These are phyloP conservation scores for Apotomis betuletana DNA, from an alignment of 2,888 invertebrate genomes.

Conservation along the genomic window DNA sequence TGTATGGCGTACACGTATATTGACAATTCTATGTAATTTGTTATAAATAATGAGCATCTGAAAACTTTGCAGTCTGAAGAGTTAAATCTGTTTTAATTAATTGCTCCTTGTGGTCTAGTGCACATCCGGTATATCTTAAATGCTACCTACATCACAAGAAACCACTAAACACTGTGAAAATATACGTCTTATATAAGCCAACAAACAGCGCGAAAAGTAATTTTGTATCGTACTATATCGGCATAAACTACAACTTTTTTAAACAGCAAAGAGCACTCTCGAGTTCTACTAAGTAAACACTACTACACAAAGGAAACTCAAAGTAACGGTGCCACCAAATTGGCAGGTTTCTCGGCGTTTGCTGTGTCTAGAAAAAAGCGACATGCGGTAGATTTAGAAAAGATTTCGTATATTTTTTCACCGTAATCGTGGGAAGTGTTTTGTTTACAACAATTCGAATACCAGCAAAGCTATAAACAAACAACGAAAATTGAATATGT, in stretches of 20 bases:
- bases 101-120: too few relatives aligned
- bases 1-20: too few relatives aligned
- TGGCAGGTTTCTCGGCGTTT: conserved; percentile 38
- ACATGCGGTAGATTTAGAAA: neutral
- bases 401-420: neutral
- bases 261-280: conserved; percentile 40
- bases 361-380: neutral
- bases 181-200: neutral
- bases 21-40: too few relatives aligned
- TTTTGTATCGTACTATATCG: conserved; percentile 30
- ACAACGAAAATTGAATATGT: too few relatives aligned
- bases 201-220: conserved; percentile 4
- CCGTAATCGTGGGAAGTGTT: neutral
- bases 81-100: too few relatives aligned
- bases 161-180: neutral
- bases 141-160: too few relatives aligned
- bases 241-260: conserved; percentile 39
- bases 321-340: conserved; percentile 37
- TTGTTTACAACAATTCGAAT: too few relatives aligned
- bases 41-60: too few relatives aligned
- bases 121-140: too few relatives aligned
- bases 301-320: conserved; percentile 31
- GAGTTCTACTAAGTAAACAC: conserved; percentile 35
- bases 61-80: too few relatives aligned
- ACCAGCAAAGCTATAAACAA: too few relatives aligned